Conservation (phyloP, 2,113 vertebrate genomes). For the Mungos mungo region DNA sequence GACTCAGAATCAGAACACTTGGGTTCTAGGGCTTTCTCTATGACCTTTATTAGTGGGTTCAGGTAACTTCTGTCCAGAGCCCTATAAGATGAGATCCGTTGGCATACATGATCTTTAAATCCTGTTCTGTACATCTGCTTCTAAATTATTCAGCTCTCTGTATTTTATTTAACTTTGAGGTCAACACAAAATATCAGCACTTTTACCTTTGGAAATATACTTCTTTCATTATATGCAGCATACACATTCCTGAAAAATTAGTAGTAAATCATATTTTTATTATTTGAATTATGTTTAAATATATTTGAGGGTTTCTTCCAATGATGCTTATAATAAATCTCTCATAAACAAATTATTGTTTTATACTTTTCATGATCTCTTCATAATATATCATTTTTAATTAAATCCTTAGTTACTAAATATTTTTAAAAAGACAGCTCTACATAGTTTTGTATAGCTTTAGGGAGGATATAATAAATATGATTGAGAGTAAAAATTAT, state of each 20-base stretch:
- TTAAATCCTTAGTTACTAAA: neutral
- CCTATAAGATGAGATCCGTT: neutral
- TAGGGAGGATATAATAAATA: neutral
- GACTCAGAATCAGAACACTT: neutral
- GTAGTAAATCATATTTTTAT: neutral
- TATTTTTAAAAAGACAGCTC: neutral
- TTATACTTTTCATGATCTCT: constrained; percentile 3
- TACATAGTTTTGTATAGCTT: neutral
- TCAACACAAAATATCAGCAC: neutral
- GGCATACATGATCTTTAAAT: neutral
- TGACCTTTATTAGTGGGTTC: neutral
- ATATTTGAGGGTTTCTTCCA: neutral
- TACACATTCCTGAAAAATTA: neutral
- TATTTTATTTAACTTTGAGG: neutral
- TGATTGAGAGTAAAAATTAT: neutral
- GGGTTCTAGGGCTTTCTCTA: neutral
- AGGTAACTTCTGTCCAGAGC: neutral
- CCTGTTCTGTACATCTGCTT: neutral
- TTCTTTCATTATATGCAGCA: neutral
- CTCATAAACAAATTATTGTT: neutral
- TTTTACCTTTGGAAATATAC: neutral
- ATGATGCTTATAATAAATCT: neutral
- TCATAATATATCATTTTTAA: neutral
- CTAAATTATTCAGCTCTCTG: neutral
- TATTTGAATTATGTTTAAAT: constrained; percentile 15